Evolutionary conservation across 1,140 invertebrate species (phyloP).

Genomic region (Papilio dardanus): DNA sequence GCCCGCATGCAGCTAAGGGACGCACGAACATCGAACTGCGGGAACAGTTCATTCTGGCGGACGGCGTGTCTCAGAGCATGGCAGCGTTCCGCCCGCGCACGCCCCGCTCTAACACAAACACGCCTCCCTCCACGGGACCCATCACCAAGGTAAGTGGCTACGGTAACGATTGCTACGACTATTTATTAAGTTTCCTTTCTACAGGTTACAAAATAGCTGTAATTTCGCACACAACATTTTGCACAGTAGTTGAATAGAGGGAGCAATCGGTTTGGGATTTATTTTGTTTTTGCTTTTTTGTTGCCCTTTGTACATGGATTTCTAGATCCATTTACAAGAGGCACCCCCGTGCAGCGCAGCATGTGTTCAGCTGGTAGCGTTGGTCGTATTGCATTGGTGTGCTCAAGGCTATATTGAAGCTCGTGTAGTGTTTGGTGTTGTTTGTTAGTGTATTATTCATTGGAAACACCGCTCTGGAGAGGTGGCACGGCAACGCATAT

Average conservation of each 20-base stretch:
- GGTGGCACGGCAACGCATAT: conserved; percentile 77
- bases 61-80: conserved; percentile 98
- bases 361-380: conserved; percentile 79
- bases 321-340: conserved; percentile 72
- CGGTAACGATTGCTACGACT: conserved; percentile 53
- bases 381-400: conserved; percentile 80
- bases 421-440: conserved; percentile 81
- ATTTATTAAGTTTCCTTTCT: conserved; percentile 56
- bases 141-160: conserved; percentile 94
- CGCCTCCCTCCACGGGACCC: conserved; percentile 89
- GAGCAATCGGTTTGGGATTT: conserved; percentile 79
- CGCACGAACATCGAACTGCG: conserved; percentile 99
- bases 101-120: conserved; percentile 90
- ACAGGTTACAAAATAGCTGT: conserved; percentile 73
- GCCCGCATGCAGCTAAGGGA: conserved; percentile 95
- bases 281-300: conserved; percentile 69
- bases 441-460: conserved; percentile 73
- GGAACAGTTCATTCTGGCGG: conserved; percentile 99
- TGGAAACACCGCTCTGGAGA: conserved; percentile 79
- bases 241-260: conserved; percentile 79
- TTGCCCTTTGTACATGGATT: conserved; percentile 79
- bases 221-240: conserved; percentile 73
- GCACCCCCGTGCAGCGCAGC: conserved; percentile 70
- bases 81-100: conserved; percentile 96
- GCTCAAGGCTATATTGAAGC: conserved; percentile 75